Conservation (phyloP, 2,888 invertebrate species). For the Peribatodes rhomboidaria region DNA sequence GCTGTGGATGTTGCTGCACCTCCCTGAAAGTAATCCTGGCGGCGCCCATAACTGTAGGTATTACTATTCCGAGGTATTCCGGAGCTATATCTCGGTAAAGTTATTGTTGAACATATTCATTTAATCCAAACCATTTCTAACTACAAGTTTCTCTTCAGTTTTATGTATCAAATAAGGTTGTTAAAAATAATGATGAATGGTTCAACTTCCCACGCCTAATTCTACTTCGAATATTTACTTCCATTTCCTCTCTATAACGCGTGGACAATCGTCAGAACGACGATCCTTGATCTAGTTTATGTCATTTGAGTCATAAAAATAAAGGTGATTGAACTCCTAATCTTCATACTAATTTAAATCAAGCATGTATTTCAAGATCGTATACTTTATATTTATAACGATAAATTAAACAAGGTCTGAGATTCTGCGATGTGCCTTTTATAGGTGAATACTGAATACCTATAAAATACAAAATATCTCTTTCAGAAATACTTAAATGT, state of each 20-base stretch:
- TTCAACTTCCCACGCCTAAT: constrained; percentile 30
- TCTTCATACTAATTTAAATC: constrained; percentile 30
- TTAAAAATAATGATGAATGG: constrained; percentile 22
- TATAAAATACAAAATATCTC: neutral
- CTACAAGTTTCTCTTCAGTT: neutral
- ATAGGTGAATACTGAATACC: too few species aligned
- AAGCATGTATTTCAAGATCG: constrained; percentile 31
- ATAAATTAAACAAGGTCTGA: constrained; percentile 2
- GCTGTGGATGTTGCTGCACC: too few species aligned
- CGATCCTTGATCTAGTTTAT: constrained; percentile 41
- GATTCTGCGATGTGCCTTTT: constrained; percentile 9
- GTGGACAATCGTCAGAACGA: constrained; percentile 11
- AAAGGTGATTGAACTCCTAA: constrained; percentile 38
- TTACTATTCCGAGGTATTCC: too few species aligned
- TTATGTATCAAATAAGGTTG: neutral
- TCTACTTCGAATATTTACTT: constrained; percentile 14
- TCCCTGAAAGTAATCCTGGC: too few species aligned
- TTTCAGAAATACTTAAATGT: neutral
- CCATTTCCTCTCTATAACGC: constrained; percentile 21
- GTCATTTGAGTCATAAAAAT: constrained; percentile 32
- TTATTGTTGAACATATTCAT: too few species aligned
- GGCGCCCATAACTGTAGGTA: too few species aligned
- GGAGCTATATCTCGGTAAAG: too few species aligned
- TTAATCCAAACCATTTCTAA: neutral
- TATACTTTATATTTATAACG: constrained; percentile 16